Conservation (phyloP, 2,113 vertebrate genomes). For the Gymnorhina tibicen region DNA sequence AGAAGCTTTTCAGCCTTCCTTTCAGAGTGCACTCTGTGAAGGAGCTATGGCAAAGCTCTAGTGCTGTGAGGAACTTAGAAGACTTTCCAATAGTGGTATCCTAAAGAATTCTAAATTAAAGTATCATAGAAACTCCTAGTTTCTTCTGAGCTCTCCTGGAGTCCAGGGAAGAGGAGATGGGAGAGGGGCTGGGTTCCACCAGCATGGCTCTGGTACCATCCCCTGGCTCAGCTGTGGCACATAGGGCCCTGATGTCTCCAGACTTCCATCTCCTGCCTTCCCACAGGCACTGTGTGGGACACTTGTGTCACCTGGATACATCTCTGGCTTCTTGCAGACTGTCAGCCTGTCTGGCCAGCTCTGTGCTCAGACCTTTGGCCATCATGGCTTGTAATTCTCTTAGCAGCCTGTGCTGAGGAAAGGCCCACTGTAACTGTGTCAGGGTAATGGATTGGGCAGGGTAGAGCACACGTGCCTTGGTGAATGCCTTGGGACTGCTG, state of each 20-base stretch:
- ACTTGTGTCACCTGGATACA: neutral
- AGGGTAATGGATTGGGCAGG: neutral
- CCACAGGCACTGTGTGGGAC: neutral
- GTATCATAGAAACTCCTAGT: neutral
- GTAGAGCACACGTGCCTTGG: rapidly evolving
- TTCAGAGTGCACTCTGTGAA: neutral
- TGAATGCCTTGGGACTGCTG: neutral
- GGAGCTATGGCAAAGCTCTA: neutral
- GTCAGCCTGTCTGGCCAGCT: neutral
- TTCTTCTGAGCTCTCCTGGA: neutral
- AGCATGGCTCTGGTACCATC: neutral
- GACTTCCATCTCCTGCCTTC: neutral
- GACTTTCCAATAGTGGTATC: neutral
- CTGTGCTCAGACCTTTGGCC: neutral
- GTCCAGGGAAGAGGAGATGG: neutral
- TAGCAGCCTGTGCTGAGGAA: neutral
- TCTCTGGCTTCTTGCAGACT: neutral
- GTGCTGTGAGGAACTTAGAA: neutral
- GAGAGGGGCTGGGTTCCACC: neutral
- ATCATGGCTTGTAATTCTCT: neutral
- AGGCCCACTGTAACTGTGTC: no score
- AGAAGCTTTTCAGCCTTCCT: neutral
- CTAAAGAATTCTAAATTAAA: neutral
- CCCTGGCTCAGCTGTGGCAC: neutral
- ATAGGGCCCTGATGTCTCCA: neutral